Percentiles rank a stretch among this genome's conserved stretches.
Evolutionary conservation across 2,888 invertebrate genomes (phyloP).

Genomic region (Gerosis bhagava): DNA sequence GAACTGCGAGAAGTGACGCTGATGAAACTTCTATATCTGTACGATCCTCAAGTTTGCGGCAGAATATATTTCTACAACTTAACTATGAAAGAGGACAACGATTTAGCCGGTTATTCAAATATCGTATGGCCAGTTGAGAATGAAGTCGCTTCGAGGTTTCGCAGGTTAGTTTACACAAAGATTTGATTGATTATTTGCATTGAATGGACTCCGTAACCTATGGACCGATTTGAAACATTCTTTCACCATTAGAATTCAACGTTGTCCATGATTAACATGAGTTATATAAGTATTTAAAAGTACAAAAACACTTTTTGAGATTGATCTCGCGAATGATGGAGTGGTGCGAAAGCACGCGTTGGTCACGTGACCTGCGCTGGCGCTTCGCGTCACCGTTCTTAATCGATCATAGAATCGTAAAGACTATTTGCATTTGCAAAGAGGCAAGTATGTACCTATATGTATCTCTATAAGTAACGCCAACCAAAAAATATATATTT

Average conservation of each 20-base stretch:
- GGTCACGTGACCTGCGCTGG: constrained; percentile 52
- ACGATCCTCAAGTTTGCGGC: constrained; percentile 63
- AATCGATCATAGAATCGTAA: constrained; percentile 11
- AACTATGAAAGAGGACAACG: constrained; percentile 36
- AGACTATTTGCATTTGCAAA: constrained; percentile 2
- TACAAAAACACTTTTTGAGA: no score
- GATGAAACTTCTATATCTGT: constrained; percentile 62
- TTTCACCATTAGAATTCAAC: no score
- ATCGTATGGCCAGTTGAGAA: constrained; percentile 61
- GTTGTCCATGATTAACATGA: no score
- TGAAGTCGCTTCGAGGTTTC: constrained; percentile 49
- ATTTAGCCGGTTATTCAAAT: constrained; percentile 35
- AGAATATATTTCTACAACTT: constrained; percentile 61
- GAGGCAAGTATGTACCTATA: no score
- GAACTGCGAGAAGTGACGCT: constrained; percentile 64
- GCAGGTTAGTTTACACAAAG: constrained; percentile 45
- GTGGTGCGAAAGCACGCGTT: constrained; percentile 44
- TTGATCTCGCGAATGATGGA: constrained; percentile 44
- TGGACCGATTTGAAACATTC: no score
- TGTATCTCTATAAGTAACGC: no score
- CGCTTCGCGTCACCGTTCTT: constrained; percentile 29
- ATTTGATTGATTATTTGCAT: no score
- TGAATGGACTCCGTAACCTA: no score
- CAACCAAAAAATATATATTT: no score
- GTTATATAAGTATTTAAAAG: no score